Base-by-base conservation (phyloP, 2,113 vertebrate species). In the Prunella fulvescens region DNA sequence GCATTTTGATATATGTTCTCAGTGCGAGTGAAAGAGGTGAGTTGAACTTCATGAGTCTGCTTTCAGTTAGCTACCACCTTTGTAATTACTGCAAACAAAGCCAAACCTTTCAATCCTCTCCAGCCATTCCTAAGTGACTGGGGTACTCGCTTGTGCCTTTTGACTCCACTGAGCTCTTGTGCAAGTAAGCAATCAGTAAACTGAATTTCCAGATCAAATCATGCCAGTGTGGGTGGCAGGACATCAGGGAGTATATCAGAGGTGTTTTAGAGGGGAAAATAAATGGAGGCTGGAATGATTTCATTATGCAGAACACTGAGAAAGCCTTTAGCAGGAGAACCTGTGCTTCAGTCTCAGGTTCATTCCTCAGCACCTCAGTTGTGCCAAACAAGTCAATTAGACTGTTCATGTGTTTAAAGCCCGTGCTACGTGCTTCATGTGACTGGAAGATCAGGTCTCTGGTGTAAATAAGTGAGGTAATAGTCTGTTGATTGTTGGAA, bases 371-470 rank as follows among this genome's bases (percentile, higher is more conserved):
- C 29, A 70, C 13, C 15, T 80, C 50, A 60, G 47, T 44, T 67
- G 71, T 88, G 64, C 33, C 64, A 90, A 88, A 92, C 58, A 81
- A 90, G 31, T 81, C 39, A 88, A 39, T 93, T 72, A 77, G 56
- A 19, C 39, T 90, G 71, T 33, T 81, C 23, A 8, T 39, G 26
- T 83, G 58, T 86, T 93, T 70, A 70, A 86, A 77, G 33, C 51
- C 31, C 7, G 12, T 44, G 60, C 67, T 95, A 70, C 1, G 3
- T 92, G 60, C 79, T 81, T 86, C 5, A 0, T 22, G 67, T 39
- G 72, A 83, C 94, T 93, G 80, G 94, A 93, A 94, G 65, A 93
- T 93, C 86, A 51, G 51, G 91, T 92, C 82, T 90, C 81, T 86
- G 60, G 85, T 78, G 70, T 88, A 91, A 77, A 89, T 90, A 85